These are phyloP conservation scores for Tolmerus cingulatus DNA, from an alignment of 2,888 invertebrate genomes.

Conservation along the genomic window DNA sequence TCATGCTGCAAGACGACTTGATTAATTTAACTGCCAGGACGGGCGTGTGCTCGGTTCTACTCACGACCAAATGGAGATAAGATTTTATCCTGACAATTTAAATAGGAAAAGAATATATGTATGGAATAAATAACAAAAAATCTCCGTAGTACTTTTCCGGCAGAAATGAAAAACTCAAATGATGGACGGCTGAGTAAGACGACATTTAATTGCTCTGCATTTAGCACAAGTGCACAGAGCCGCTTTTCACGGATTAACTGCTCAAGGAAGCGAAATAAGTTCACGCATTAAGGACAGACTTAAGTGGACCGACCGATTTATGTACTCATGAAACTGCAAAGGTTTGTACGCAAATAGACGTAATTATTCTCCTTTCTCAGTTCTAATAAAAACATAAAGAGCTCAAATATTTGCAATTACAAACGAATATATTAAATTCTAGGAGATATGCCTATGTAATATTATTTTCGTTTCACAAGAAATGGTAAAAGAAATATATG, in stretches of 20 bases:
- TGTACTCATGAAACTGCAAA: neutral
- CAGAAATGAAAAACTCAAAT: constrained; percentile 4
- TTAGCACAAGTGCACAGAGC: neutral
- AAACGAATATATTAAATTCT: no score
- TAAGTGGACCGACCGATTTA: neutral
- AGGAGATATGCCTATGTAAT: no score
- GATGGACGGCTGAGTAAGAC: neutral
- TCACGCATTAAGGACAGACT: neutral
- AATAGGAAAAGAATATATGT: neutral
- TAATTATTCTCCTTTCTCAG: neutral
- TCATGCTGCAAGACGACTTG: constrained; percentile 5
- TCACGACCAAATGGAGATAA: neutral
- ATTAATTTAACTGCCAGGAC: constrained; percentile 27
- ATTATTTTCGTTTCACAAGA: no score
- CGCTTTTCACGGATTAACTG: neutral
- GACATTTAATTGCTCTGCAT: neutral
- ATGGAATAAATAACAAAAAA: neutral
- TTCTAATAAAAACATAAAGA: neutral
- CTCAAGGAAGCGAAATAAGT: neutral
- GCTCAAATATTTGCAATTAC: neutral
- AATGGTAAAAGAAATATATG: no score
- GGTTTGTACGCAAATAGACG: neutral
- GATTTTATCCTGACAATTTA: neutral
- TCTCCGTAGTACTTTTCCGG: neutral
- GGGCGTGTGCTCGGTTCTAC: neutral